phyloP scores from a whole-genome alignment of 2,113 vertebrate species.

The Carettochelys insculpta region DNA sequence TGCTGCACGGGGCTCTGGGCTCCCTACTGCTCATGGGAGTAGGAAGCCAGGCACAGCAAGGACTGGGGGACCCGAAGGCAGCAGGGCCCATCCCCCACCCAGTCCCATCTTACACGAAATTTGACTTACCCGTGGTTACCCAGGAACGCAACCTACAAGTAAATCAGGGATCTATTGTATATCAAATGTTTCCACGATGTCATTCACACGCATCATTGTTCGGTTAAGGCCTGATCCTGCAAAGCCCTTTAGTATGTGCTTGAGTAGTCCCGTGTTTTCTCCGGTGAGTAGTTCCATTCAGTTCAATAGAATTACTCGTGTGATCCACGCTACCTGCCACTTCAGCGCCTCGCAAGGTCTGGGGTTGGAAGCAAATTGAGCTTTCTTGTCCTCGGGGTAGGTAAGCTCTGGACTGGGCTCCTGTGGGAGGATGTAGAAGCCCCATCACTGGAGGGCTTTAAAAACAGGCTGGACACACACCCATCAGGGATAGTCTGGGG shows the following conservation, averaged over 20 bases:
- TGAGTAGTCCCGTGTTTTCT: neutral
- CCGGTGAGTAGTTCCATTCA: neutral
- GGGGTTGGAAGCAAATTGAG: neutral
- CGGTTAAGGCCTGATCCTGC: neutral
- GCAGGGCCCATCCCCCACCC: too few relatives aligned
- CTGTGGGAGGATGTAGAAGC: neutral
- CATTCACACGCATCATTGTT: rapidly evolving
- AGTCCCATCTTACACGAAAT: too few relatives aligned
- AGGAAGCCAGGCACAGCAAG: too few relatives aligned
- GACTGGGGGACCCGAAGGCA: too few relatives aligned
- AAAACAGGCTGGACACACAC: neutral
- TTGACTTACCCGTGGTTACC: too few relatives aligned
- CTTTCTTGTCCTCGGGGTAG: neutral
- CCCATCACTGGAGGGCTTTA: neutral
- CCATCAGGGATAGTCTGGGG: neutral
- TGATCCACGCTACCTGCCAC: neutral
- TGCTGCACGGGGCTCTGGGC: too few relatives aligned
- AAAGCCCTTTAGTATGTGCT: neutral
- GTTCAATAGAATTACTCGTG: neutral
- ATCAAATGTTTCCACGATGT: neutral
- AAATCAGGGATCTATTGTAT: too few relatives aligned
- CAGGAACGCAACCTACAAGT: too few relatives aligned
- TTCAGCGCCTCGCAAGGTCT: neutral
- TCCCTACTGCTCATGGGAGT: too few relatives aligned
- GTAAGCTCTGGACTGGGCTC: neutral